Evolutionary conservation across 1,140 invertebrate genomes (phyloP), one percentile per base, ranked within the genome.

Genomic region (Drosophila prosaltans): DNA sequence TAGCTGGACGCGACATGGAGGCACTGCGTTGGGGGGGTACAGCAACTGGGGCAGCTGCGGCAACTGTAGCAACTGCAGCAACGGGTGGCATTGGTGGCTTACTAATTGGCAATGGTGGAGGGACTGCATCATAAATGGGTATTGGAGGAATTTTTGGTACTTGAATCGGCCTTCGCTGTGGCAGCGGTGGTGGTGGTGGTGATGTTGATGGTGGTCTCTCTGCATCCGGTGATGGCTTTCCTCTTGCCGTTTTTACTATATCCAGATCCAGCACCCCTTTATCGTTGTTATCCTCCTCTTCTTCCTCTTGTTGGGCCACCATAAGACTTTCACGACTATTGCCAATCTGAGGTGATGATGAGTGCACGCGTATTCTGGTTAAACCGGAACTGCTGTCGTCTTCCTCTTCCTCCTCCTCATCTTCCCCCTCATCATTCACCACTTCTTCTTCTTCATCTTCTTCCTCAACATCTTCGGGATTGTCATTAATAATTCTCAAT

Each of bases 291-390:
- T 81, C 48, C 6, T 81, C 65, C 6, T 69, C 76, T 36, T 86
- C 74, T 7, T 74, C 70, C 3, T 70, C 65, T 43, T 80, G 70
- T 66, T 89, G 85, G 3, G 80, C 76, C 8, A 26, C 45, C 69
- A 77, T 84, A 0, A 91, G 64, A 32, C 84, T 91, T 43, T 91
- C 91, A 7, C 74, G 59, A 36, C 86, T 90, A 30, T 89, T 90
- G 7, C 78, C 86, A 28, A 88, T 83, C 16, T 73, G 72, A 5
- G 84, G 77, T 40, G 73, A 72, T 32, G 80, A 70, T 36, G 73
- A 69, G 36, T 74, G 76, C 4, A 79, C 26, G 0, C 74, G 78
- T 59, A 91, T 91, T n/a, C 60, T 71, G 1, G 90, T 91, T 8
- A 90, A 66, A 16, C 82, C 66, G 8, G 85, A 90, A 11, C 80